Evolutionary conservation across 2,888 invertebrate species (phyloP), one percentile per base, ranked within the genome.

Genomic region (Germaria angustata): DNA sequence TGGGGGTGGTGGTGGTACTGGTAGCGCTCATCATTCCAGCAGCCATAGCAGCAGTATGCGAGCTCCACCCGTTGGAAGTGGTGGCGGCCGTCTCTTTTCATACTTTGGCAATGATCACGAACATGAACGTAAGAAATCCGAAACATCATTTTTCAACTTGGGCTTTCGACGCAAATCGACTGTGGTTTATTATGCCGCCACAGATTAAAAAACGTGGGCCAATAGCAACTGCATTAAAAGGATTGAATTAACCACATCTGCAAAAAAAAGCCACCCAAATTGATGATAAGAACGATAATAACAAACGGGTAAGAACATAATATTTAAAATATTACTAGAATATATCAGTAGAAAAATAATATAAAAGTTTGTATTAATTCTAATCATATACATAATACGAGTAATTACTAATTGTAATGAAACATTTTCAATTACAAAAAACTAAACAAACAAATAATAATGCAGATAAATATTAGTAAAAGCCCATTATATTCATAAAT

Each of bases 71-170:
- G 84, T 86, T 76, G 86, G 86, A 75, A 86, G 86, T 77, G 85
- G 86, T 76, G 88, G 87, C 61, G 90, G 90, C 7, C 88, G 90
- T 28, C 86, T 91, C 28, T 90, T 90, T 81, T 90, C 90, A 71
- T 91, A 91, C 85, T 91, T 91, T 84, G 90, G 90, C 84, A 89
- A 88, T 80, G 90, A 90, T 65, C 90, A 89, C 66, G 89, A 90
- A 34, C 89, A 88, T 53, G 90, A 90, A 51, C 90, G 90, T 69
- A 90, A 91, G 75, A 90, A 90, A 76, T 90, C 90, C 44, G 91
- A 91, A 86, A 91, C 90, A 36, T 90, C 91, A n/a, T 91, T 91
- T 86, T 90, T 91, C 85, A 90, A 90, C 85, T 86, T 91, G 82
- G 91, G 91, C 39, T 90, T 90, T 85, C 87, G 91, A 28, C 89